A percentile compares a stretch with the other conserved stretches of the same genome.
Evolutionary conservation across 2,113 vertebrate genomes (phyloP).

Genomic region (Gasterosteus aculeatus): DNA sequence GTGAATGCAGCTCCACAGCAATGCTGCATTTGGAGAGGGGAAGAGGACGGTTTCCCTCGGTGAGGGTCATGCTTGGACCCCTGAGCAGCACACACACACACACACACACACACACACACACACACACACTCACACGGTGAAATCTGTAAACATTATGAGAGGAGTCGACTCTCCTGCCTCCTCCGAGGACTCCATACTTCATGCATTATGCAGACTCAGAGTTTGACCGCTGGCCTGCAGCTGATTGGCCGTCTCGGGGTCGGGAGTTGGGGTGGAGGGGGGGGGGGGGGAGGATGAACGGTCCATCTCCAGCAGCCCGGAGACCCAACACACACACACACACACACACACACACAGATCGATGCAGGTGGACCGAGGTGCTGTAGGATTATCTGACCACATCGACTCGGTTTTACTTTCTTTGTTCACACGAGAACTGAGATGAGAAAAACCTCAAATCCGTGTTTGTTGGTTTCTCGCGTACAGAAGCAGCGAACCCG

Average conservation of each 20-base stretch:
- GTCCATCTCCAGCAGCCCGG: constrained; percentile 49
- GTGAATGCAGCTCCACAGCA: background rate
- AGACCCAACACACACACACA: constrained; percentile 13
- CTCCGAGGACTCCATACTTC: constrained; percentile 59
- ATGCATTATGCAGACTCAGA: constrained; percentile 74
- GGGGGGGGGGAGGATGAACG: constrained; percentile 6
- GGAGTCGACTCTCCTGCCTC: constrained; percentile 19
- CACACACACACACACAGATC: constrained; percentile 21
- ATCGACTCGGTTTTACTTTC: constrained; percentile 27
- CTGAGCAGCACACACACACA: constrained; percentile 30
- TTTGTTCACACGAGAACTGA: constrained; percentile 30
- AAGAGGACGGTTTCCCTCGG: constrained; percentile 29
- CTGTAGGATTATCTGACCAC: constrained; percentile 46
- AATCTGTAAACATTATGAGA: constrained; percentile 62
- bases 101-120: constrained; percentile 19
- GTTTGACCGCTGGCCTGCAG: constrained; percentile 78
- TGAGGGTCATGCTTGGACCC: constrained; percentile 30
- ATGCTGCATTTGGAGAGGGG: background rate
- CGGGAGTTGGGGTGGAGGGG: background rate
- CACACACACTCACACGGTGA: constrained; percentile 20
- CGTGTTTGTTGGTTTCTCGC: constrained; percentile 1
- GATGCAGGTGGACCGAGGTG: constrained; percentile 46
- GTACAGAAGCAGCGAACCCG: background rate
- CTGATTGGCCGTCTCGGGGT: constrained; percentile 70
- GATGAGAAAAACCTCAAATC: constrained; percentile 24